A percentile compares a stretch with the other conserved stretches of the same genome.
Conservation (phyloP, 2,797 vertebrate genomes). For the Eutrigla gurnardus region DNA sequence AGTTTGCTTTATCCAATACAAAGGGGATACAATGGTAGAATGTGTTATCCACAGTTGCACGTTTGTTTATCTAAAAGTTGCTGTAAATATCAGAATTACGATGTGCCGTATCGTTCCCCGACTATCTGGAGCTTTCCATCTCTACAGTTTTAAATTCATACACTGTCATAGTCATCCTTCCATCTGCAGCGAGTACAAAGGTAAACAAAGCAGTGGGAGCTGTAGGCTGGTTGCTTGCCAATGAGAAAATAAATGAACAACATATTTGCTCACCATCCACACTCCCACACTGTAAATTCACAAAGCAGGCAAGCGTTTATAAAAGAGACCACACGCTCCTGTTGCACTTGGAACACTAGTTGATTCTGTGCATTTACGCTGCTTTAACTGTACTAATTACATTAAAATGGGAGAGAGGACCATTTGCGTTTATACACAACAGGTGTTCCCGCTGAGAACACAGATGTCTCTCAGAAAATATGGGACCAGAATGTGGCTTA, state of each 20-base stretch:
- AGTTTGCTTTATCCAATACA: background rate
- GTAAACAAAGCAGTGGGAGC: constrained; percentile 59
- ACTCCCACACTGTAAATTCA: constrained; percentile 52
- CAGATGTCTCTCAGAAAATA: constrained; percentile 35
- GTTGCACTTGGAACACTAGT: constrained; percentile 19
- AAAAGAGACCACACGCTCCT: constrained; percentile 26
- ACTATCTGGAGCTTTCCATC: constrained; percentile 8
- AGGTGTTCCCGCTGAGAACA: constrained; percentile 19
- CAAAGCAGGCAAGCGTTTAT: constrained; percentile 48
- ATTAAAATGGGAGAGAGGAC: constrained; percentile 5
- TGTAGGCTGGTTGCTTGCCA: constrained; percentile 57
- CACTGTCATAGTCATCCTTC: constrained; percentile 33
- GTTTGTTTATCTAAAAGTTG: background rate
- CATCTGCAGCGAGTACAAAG: constrained; percentile 51
- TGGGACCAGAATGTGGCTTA: constrained; percentile 28
- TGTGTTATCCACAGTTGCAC: background rate
- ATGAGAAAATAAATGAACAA: constrained; percentile 68
- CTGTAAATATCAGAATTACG: background rate
- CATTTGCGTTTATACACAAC: constrained; percentile 20
- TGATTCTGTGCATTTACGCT: background rate
- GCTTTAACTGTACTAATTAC: background rate
- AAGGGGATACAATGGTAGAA: background rate
- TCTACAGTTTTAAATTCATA: constrained; percentile 20
- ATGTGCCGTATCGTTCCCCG: constrained; percentile 2
- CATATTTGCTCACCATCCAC: constrained; percentile 61